Evolutionary conservation across 2,113 vertebrate genomes (phyloP), one percentile per base, ranked within the genome.

Genomic region (Muntiacus muntjak): DNA sequence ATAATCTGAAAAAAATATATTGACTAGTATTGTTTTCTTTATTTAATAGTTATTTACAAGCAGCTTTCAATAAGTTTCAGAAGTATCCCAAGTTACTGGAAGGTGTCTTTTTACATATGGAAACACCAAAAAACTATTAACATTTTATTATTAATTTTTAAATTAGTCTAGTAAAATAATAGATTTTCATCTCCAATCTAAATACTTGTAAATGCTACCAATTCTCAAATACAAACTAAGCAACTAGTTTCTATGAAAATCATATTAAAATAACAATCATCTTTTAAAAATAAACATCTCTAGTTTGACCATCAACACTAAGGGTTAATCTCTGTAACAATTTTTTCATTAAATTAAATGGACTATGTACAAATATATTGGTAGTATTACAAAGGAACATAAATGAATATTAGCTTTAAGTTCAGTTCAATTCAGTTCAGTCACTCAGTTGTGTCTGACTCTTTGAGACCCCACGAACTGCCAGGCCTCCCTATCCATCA

Each of bases 361-460:
- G 71, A 26, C 54, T 19, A 54, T 54, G 54, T 54, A 1, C n/a
- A 71, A 74, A 64, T 11, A n/a, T 6, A 84, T 5, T 57, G 55
- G 55, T 57, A 58, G 23, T 58, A 25, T 58, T 58, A 58, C 57
- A 58, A 10, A 58, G 36, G 45, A 30, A 25, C 17, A 57, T 26
- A 97, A 33, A 97, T 57, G 23, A 89, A 96, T 14, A 62, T 30
- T 26, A 67, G 62, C 54, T 97, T 45, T 97, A 67, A 67, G 84
- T 50, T 87, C 95, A 50, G 52, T 54, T 54, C 52, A 52, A 3
- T 52, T 52, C 52, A 54, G 52, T 54, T 54, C 52, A 54, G 52
- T 17, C 52, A 1, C 52, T 54, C 52, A 54, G 52, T 17, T 16
- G 15, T 54, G 5, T 54, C 52, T 54, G 52, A 54, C 52, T 54